Evolutionary conservation across 2,797 vertebrate genomes (phyloP).

Genomic region (Hoplostethus mediterraneus): DNA sequence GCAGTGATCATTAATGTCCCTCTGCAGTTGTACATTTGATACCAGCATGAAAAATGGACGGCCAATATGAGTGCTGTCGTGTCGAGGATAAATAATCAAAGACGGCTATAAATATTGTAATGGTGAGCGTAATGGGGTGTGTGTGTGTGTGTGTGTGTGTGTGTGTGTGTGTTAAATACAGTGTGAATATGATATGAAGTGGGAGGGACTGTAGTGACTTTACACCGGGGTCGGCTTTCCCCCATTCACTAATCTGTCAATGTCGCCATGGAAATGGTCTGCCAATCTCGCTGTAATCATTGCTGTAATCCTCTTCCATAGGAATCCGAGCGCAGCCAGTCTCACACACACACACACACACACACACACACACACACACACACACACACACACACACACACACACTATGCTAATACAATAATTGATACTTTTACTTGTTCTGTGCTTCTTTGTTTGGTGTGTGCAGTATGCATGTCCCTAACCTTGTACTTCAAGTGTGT

Average conservation of each 20-base stretch:
- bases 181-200: constrained; percentile 21
- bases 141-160: constrained; percentile 3
- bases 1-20: constrained; percentile 7
- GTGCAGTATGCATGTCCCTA: constrained; percentile 18
- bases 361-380: background rate
- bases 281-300: constrained; percentile 51
- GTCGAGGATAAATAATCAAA: constrained; percentile 45
- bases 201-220: constrained; percentile 17
- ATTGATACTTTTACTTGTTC: constrained; percentile 43
- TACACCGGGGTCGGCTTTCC: constrained; percentile 13
- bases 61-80: constrained; percentile 28
- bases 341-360: constrained; percentile 13
- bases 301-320: constrained; percentile 60
- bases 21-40: constrained; percentile 23
- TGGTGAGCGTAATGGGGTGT: background rate
- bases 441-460: constrained; percentile 36
- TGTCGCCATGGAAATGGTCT: constrained; percentile 57
- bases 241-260: constrained; percentile 45
- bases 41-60: constrained; percentile 38
- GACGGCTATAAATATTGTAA: constrained; percentile 41
- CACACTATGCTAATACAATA: constrained; percentile 39
- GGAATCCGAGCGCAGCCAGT: constrained; percentile 46
- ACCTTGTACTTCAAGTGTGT: constrained; percentile 34
- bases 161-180: constrained; percentile 11
- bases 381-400: background rate